Conservation (phyloP, 2,113 vertebrate genomes). For the Miniopterus natalensis region DNA sequence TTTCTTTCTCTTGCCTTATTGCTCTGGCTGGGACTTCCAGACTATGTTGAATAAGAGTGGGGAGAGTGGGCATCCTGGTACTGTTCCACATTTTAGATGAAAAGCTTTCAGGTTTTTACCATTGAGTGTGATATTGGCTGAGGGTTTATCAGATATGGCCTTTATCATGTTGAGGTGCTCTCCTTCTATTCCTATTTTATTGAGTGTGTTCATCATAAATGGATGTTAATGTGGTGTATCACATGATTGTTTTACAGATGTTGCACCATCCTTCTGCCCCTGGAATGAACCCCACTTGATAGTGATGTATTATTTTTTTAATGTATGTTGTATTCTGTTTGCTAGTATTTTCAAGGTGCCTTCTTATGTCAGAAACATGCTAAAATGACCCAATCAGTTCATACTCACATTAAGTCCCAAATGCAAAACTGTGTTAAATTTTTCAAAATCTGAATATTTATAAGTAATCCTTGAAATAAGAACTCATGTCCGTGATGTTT, state of each 20-base stretch:
- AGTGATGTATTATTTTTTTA: not conserved
- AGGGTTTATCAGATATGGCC: no score
- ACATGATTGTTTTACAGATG: not conserved
- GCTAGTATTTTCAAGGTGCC: not conserved
- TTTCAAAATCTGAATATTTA: not conserved
- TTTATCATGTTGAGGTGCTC: no score
- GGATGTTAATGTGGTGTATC: not conserved
- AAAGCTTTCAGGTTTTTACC: no score
- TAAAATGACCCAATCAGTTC: not conserved
- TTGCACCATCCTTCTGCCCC: no score
- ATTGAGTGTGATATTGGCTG: no score
- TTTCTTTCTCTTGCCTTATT: no score
- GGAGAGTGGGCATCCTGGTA: no score
- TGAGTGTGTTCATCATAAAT: no score
- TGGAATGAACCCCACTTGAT: not conserved
- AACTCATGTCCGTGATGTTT: not conserved
- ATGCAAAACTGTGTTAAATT: not conserved
- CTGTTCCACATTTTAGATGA: no score
- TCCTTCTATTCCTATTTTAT: no score
- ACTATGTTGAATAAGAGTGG: no score
- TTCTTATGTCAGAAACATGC: constrained; percentile 27
- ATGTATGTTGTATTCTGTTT: not conserved
- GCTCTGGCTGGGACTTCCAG: no score
- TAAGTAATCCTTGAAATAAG: constrained; percentile 24
- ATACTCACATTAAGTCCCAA: not conserved